Conservation (phyloP, 1,140 invertebrate species). For the Drosophila orosa region DNA sequence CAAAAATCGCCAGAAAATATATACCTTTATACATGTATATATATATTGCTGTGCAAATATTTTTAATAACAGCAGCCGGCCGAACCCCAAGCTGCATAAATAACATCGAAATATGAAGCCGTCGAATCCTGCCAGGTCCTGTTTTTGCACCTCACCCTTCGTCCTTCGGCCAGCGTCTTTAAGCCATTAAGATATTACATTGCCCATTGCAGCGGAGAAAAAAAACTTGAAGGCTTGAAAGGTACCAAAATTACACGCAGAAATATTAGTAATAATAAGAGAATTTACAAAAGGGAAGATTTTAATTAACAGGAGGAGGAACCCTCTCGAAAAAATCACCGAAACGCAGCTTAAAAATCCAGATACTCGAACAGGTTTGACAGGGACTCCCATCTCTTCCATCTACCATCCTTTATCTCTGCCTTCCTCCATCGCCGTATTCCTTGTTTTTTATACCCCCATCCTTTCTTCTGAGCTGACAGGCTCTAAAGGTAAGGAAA, state of each 20-base stretch:
- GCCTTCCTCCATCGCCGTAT: not conserved
- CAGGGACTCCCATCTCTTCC: conserved; percentile 7
- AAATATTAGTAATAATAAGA: not conserved
- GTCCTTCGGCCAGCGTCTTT: conserved; percentile 39
- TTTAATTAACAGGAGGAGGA: not conserved
- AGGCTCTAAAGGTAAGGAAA: conserved; percentile 8
- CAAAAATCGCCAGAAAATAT: not conserved
- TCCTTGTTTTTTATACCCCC: not conserved
- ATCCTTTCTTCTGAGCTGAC: conserved; percentile 1
- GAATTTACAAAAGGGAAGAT: not conserved
- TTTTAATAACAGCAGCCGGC: conserved; percentile 64
- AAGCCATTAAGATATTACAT: conserved; percentile 44
- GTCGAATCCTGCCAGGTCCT: conserved; percentile 27
- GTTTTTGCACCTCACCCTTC: not conserved
- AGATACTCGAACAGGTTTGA: conserved; percentile 29
- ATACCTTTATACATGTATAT: too few species aligned
- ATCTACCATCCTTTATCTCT: not conserved
- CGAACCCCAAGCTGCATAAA: conserved; percentile 59
- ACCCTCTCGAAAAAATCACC: not conserved
- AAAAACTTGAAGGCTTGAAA: conserved; percentile 8
- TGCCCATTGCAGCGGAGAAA: conserved; percentile 22
- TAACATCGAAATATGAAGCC: conserved; percentile 70
- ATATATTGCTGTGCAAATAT: conserved; percentile 62
- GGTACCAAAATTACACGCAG: not conserved
- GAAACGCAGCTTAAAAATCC: conserved; percentile 7